Conservation (phyloP, 2,113 vertebrate genomes). For the Corythaixoides concolor region DNA sequence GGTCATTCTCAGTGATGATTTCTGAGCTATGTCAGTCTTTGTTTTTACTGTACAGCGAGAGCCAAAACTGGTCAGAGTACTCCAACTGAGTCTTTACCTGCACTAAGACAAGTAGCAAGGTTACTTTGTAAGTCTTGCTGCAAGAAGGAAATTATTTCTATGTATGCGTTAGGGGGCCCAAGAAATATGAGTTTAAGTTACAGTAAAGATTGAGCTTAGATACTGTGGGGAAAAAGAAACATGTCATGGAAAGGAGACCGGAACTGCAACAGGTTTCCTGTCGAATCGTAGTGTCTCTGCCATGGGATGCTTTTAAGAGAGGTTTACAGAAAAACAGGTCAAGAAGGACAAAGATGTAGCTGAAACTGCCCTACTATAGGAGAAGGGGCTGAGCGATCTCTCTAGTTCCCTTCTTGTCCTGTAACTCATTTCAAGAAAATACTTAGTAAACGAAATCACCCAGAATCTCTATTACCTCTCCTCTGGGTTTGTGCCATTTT, state of each 20-base stretch:
- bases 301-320: neutral
- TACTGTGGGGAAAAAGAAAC: neutral
- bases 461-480: neutral
- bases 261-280: neutral
- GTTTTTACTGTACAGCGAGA: neutral
- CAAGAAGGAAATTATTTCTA: neutral
- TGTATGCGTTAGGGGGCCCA: fast-evolving
- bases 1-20: neutral
- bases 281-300: neutral
- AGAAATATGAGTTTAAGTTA: neutral
- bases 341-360: neutral
- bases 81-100: neutral
- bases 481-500: neutral
- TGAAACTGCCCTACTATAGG: neutral
- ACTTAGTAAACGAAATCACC: neutral
- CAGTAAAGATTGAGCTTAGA: neutral
- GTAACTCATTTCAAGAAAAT: neutral
- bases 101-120: neutral
- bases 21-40: neutral
- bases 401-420: neutral
- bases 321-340: neutral
- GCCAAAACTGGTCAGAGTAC: neutral
- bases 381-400: neutral
- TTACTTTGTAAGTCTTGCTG: neutral
- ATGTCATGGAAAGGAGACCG: neutral